Conservation (phyloP, 2,888 invertebrate genomes). For the Nomada fucata region DNA sequence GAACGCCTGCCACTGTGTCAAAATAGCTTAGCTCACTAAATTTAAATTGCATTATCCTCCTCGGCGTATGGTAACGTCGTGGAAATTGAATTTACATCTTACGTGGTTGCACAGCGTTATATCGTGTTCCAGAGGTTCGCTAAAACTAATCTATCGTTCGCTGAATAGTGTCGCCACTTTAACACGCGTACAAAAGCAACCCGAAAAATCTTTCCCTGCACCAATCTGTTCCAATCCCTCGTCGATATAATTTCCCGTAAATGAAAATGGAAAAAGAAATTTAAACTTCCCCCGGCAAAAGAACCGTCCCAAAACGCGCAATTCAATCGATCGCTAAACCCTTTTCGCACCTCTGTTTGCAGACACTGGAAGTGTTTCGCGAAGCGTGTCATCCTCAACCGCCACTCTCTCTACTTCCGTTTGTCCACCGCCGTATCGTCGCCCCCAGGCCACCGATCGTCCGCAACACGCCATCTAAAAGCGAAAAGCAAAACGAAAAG, state of each 20-base stretch:
- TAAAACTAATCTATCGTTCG: constrained; percentile 21
- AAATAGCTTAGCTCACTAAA: constrained; percentile 69
- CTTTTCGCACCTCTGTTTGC: constrained; percentile 21
- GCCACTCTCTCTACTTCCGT: constrained; percentile 32
- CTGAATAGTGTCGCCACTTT: neutral
- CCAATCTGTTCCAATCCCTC: constrained; percentile 3
- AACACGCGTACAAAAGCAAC: neutral
- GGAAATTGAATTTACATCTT: constrained; percentile 74
- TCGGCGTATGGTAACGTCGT: constrained; percentile 45
- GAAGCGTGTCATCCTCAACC: constrained; percentile 28
- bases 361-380: constrained; percentile 37
- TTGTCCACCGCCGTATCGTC: constrained; percentile 18
- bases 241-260: neutral
- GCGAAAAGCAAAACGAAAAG: neutral
- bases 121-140: constrained; percentile 29
- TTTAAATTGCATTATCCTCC: constrained; percentile 72
- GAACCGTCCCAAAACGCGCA: neutral
- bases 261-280: too few relatives aligned
- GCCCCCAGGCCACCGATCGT: neutral
- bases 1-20: constrained; percentile 62
- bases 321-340: constrained; percentile 18
- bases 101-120: constrained; percentile 55
- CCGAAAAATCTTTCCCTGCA: neutral
- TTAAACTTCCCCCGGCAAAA: too few relatives aligned
- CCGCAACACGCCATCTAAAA: neutral